phyloP scores from a whole-genome alignment of 2,888 invertebrate species.

The Parascotia fuliginaria region DNA sequence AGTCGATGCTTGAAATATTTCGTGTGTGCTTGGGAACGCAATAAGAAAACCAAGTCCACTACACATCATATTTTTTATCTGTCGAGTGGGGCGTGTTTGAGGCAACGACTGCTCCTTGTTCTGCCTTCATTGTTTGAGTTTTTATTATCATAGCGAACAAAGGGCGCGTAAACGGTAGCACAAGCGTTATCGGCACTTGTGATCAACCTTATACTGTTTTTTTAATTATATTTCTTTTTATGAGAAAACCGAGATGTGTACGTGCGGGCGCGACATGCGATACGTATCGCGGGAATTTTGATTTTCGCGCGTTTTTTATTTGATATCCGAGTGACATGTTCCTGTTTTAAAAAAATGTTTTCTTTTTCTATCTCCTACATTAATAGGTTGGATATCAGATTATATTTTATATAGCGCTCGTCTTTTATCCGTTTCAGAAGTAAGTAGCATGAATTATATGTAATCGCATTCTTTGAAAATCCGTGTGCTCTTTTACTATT shows the following conservation, averaged over 20 bases:
- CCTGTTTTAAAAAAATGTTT: constrained; percentile 49
- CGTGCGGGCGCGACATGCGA: constrained; percentile 70
- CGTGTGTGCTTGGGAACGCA: constrained; percentile 57
- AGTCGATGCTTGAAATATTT: constrained; percentile 18
- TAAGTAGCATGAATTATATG: too few relatives aligned
- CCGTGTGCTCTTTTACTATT: too few relatives aligned
- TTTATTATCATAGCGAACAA: constrained; percentile 80
- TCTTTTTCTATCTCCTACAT: too few relatives aligned
- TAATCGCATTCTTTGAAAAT: too few relatives aligned
- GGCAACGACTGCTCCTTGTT: constrained; percentile 67
- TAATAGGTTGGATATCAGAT: too few relatives aligned
- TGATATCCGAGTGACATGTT: constrained; percentile 62
- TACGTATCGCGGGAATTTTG: constrained; percentile 57
- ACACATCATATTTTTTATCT: constrained; percentile 63
- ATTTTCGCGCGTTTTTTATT: constrained; percentile 61
- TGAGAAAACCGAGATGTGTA: constrained; percentile 64
- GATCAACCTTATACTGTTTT: constrained; percentile 78
- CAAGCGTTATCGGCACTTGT: constrained; percentile 76
- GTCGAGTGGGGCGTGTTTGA: constrained; percentile 72
- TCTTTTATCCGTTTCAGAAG: too few relatives aligned
- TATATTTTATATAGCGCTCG: too few relatives aligned
- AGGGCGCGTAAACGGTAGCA: constrained; percentile 83
- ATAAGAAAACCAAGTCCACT: constrained; percentile 66
- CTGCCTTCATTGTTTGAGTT: constrained; percentile 77
- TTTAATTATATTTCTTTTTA: constrained; percentile 63